Base-by-base conservation (phyloP, 2,888 invertebrate species). In the Morpho deidamia region DNA sequence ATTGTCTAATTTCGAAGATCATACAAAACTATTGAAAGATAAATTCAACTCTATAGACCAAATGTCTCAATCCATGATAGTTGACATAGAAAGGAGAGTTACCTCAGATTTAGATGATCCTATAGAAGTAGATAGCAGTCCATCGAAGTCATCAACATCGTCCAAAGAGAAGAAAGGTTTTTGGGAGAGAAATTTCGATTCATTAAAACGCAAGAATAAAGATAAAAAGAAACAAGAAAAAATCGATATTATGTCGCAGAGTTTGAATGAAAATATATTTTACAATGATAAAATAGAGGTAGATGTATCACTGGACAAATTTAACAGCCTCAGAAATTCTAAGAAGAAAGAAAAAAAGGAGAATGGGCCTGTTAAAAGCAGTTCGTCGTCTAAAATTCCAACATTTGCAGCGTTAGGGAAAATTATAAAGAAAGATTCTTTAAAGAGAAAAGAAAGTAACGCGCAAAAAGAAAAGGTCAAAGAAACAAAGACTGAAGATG, bases 171-270 rank as follows among this genome's bases (percentile, higher is more conserved):
- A 90, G 70, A 90, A 89, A 80, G 90, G 90, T 54, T 90, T 90
- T 68, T 90, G 90, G 90, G 90, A 90, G 59, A 75, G 90, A 60
- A 90, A 90, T 60, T 90, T 90, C 66, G 90, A 90, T 73, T 90
- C 90, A 8, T 63, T 90, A 0, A 90, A 89, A 72, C 70, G 90
- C 0, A 89, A 89, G 55, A 68, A 57, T 11, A 74, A 74, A 50
- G 72, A 72, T 42, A 84, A 80, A 50, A 89, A 64, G n/a, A 90
- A 89, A 69, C 77, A 80, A 0, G 87, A 90, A 57, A 86, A 85
- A 65, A 68, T 75, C 11, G 90, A 90, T 51, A 65, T 90, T 0
- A 91, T 91, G 91, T 90, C 90, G 12, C 90, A 91, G 48, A 91
- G 91, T 70, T 70, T 91, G 10, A 91, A 91, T 66, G 91, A 91